phyloP scores from a whole-genome alignment of 2,113 vertebrate species.

The Prionailurus bengalensis region DNA sequence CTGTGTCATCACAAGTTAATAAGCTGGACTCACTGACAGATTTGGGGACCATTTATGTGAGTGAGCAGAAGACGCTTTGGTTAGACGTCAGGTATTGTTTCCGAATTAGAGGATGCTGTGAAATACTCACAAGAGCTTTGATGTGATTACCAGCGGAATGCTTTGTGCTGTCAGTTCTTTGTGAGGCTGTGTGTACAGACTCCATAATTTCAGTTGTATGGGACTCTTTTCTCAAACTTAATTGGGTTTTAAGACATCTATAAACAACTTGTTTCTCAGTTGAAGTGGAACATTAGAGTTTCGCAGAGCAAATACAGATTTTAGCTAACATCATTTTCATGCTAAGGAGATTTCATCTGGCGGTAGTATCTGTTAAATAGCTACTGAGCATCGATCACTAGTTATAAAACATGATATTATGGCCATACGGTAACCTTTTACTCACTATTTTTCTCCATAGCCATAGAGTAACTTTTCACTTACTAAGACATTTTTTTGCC shows the following conservation, averaged over 20 bases:
- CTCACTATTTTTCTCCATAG: neutral
- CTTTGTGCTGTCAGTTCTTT: neutral
- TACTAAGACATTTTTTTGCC: neutral
- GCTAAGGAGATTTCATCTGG: neutral
- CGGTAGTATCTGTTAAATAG: neutral
- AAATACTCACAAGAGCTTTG: neutral
- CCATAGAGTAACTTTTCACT: neutral
- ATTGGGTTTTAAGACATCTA: neutral
- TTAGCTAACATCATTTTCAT: constrained; percentile 8
- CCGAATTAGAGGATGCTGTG: neutral
- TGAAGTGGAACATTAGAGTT: constrained; percentile 7
- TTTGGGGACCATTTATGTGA: neutral
- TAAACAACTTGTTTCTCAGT: neutral
- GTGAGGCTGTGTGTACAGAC: neutral
- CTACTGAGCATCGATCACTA: neutral
- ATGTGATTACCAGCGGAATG: neutral
- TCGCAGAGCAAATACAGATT: constrained; percentile 10
- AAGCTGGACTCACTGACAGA: neutral
- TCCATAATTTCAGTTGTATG: constrained; percentile 34
- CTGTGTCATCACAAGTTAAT: neutral
- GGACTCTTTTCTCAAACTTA: neutral
- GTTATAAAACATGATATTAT: neutral
- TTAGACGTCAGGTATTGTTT: neutral
- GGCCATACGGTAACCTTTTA: neutral
- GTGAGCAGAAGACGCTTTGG: neutral